Evolutionary conservation across 2,888 invertebrate species (phyloP).

Genomic region (Lasiommata megera): DNA sequence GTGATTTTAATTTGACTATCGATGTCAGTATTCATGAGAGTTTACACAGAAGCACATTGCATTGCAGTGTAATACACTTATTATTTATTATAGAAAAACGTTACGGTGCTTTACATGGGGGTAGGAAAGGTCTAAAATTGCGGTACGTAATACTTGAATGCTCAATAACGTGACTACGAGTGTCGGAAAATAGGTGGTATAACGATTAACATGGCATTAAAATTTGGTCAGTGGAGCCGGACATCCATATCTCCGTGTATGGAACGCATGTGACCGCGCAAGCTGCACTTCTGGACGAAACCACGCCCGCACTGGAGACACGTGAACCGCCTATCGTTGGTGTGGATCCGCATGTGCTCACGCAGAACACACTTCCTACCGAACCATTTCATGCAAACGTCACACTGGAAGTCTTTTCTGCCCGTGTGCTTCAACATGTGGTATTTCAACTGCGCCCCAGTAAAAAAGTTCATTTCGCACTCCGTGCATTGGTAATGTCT

Average conservation of each 20-base stretch:
- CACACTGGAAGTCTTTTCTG: conserved; percentile 36
- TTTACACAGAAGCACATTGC: no score
- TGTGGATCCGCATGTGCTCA: conserved; percentile 60
- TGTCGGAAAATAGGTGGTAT: no score
- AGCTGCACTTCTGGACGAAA: conserved; percentile 9
- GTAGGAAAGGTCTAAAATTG: no score
- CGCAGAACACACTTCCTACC: conserved; percentile 35
- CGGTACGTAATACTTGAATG: no score
- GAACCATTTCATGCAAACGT: conserved; percentile 39
- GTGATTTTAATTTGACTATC: no score
- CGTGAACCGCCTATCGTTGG: conserved; percentile 56
- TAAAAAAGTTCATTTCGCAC: conserved; percentile 44
- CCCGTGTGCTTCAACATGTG: conserved; percentile 43
- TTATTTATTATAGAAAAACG: no score
- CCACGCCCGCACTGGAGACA: conserved; percentile 36
- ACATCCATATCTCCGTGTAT: background rate
- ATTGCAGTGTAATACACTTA: no score
- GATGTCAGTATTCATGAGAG: no score
- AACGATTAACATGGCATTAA: background rate
- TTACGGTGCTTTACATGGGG: no score
- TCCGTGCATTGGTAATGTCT: conserved; percentile 39
- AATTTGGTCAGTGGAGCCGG: no score
- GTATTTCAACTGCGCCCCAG: conserved; percentile 35
- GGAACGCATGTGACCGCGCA: conserved; percentile 27
- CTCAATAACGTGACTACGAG: no score